Percentiles rank a stretch among this genome's conserved stretches.
These are phyloP conservation scores for Magallana ariakensis DNA, from an alignment of 1,140 invertebrate genomes.

Conservation along the genomic window DNA sequence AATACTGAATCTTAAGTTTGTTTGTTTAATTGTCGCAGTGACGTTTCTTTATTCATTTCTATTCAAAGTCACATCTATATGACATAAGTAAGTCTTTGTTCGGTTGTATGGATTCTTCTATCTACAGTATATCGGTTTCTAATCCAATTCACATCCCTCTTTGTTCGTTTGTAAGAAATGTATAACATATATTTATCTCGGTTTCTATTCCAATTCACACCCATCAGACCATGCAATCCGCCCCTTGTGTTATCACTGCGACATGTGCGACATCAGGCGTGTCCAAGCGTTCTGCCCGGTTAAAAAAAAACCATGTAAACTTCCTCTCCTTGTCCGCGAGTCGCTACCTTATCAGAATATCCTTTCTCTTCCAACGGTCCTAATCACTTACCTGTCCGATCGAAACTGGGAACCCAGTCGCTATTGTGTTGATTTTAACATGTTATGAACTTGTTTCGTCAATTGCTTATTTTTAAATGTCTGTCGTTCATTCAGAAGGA, in stretches of 20 bases:
- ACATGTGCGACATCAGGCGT: not conserved
- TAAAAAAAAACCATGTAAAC: not conserved
- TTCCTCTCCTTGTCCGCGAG: not conserved
- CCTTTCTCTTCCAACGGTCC: not conserved
- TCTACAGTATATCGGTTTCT: too few relatives aligned
- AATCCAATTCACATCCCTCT: too few relatives aligned
- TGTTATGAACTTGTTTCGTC: slow-evolving; percentile 28
- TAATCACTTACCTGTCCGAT: slow-evolving; percentile 28
- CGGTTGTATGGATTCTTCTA: too few relatives aligned
- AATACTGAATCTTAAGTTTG: too few relatives aligned
- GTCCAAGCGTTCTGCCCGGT: not conserved
- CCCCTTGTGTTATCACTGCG: not conserved
- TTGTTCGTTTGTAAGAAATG: too few relatives aligned
- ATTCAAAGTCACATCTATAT: too few relatives aligned
- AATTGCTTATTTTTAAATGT: slow-evolving; percentile 16
- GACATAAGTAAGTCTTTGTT: too few relatives aligned
- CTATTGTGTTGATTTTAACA: slow-evolving; percentile 18
- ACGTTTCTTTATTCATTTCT: too few relatives aligned
- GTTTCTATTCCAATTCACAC: not conserved
- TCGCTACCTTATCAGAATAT: not conserved
- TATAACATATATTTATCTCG: too few relatives aligned
- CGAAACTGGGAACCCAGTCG: not conserved
- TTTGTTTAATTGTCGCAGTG: too few relatives aligned
- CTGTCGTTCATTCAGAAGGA: slow-evolving; percentile 31
- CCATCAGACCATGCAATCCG: not conserved